phyloP scores from a whole-genome alignment of 2,888 invertebrate species.

The Noctua comes region DNA sequence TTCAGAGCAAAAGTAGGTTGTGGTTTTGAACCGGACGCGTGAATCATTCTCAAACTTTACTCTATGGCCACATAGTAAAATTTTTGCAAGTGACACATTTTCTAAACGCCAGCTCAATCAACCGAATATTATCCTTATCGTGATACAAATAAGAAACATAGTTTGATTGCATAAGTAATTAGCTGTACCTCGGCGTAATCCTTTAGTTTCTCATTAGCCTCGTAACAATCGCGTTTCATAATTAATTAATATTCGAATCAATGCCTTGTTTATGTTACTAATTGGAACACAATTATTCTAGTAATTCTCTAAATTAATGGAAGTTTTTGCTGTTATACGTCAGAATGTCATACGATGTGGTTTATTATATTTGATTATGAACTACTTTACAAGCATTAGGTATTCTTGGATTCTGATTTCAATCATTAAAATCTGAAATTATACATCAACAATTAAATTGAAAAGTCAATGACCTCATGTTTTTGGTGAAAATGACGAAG shows the following conservation, averaged over 20 bases:
- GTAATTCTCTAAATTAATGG: slow-evolving; percentile 32
- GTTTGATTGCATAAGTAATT: slow-evolving; percentile 16
- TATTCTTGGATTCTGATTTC: neutral
- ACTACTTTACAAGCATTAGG: slow-evolving; percentile 28
- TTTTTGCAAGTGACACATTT: slow-evolving; percentile 35
- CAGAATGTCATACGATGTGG: slow-evolving; percentile 23
- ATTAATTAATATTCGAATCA: slow-evolving; percentile 45
- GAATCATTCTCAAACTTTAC: slow-evolving; percentile 50
- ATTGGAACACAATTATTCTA: slow-evolving; percentile 44
- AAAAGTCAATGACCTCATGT: neutral
- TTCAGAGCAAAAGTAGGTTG: slow-evolving; percentile 52
- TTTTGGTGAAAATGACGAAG: neutral
- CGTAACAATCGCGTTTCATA: slow-evolving; percentile 48
- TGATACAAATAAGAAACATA: slow-evolving; percentile 3
- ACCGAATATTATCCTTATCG: slow-evolving; percentile 29
- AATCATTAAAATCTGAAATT: neutral
- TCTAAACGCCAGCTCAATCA: slow-evolving; percentile 11
- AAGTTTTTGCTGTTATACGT: slow-evolving; percentile 39
- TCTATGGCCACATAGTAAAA: slow-evolving; percentile 30
- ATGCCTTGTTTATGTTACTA: slow-evolving; percentile 34
- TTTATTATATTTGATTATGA: slow-evolving; percentile 16
- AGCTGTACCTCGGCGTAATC: slow-evolving; percentile 41
- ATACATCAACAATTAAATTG: neutral
- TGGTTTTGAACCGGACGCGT: slow-evolving; percentile 51
- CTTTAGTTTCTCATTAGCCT: slow-evolving; percentile 52